Evolutionary conservation across 2,797 vertebrate species (phyloP), one percentile per base, ranked within the genome.

Genomic region (Diplodus sargus): DNA sequence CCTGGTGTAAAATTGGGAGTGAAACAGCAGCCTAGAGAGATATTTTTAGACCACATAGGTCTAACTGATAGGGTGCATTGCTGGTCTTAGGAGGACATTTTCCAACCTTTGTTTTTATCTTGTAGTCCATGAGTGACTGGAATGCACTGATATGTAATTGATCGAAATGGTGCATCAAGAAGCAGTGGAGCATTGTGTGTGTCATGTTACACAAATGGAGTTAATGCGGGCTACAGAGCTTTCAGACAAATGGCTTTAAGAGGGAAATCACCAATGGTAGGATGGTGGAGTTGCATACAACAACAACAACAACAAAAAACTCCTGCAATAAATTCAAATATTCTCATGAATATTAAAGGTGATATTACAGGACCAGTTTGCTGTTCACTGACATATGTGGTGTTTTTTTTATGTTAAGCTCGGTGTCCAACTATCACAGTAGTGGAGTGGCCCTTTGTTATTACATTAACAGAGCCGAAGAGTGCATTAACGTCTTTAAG

Each of bases 251-350:
- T 70, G 66, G 56, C 39, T 79, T n/a, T 8, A 56, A 28, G 61
- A 28, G 57, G 64, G 9, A 75, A 86, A 82, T 85, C 83, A 82
- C 84, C 83, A 82, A 86, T 81, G 16, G 23, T 15, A 13, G 22
- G 28, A 56, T 15, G 45, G 63, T 76, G n/a, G 20, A 58, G 5
- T 59, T 53, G 39, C 42, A 58, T 5, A 15, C 5, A 57, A 15
- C 5, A 10, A 15, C n/a, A 42, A 28, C 3, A 23, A 1, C 30
- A 42, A 25, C 25, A 25, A 25, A 28, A 28, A 4, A 48, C 1
- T 1, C 16, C 25, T 49, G 5, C 12, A 70, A 48, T 39, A 56
- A 20, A 58, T 56, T 1, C 0, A 0, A 23, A 51, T 42, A 49
- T 1, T 53, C 18, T 9, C 18, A 16, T 3, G 53, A 23, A 12